Evolutionary conservation across 1,140 invertebrate genomes (phyloP), one percentile per base, ranked within the genome.

Genomic region (Drosophila repleta): DNA sequence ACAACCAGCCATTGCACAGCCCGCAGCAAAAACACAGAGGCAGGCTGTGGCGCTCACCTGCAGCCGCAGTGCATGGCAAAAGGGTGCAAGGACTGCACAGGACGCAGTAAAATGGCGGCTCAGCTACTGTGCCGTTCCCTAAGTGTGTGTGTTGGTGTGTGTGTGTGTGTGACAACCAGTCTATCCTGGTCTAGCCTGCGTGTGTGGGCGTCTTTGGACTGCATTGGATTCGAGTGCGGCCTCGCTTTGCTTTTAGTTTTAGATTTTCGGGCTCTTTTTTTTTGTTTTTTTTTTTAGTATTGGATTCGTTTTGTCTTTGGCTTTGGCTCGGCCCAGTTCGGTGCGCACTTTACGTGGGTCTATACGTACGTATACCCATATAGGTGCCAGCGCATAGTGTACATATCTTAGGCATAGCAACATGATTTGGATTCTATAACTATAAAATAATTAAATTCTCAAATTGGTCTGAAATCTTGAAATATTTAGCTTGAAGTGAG

Each of bases 91-190:
- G 72, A 35, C 49, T 63, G 75, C 60, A 75, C 73, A 67, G 74
- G 60, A 63, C 81, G 81, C 81, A 85, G 70, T 87, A 85, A 85
- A 85, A 85, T 85, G 81, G 81, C 81, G 81, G 77, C 82, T 70
- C 77, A 61, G 69, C 79, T 76, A 43, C 49, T 56, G 24, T 57
- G 61, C 51, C 41, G n/a, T 46, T 37, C 15, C 6, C 24, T 57
- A 10, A 21, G 39, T 56, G 32, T 39, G 35, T 43, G 37, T 58
- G 46, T 55, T 17, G 41, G 55, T 43, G 48, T 26, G 18, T 15
- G 17, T 26, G 60, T 20, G 13, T 26, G 24, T 26, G 21, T 8
- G 48, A 51, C 48, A 29, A 7, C 20, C 21, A 37, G 46, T 51
- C 11, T 49, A 29, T 45, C 10, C 43, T 46, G 43, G 43, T 46